Conservation (phyloP, 1,140 invertebrate species). For the Plodia interpunctella region DNA sequence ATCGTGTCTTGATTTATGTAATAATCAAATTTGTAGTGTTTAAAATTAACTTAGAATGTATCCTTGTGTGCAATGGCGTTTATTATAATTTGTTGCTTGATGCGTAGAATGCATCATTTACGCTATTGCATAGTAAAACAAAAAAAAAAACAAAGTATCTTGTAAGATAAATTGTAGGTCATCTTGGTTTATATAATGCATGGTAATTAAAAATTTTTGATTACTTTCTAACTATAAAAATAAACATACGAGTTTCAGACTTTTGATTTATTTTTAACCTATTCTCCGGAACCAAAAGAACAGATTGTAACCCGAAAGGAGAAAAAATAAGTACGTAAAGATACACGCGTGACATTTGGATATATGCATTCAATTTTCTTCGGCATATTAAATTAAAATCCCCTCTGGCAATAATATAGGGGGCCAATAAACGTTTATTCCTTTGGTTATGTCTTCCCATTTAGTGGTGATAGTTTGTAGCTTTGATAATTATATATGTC, state of each 20-base stretch:
- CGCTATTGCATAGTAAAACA: neutral
- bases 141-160: neutral
- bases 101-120: neutral
- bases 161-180: neutral
- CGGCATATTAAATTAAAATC: too few species aligned
- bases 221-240: conserved; percentile 43
- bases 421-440: too few species aligned
- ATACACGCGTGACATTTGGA: too few species aligned
- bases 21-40: neutral
- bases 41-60: conserved; percentile 2
- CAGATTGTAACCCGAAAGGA: too few species aligned
- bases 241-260: conserved; percentile 33
- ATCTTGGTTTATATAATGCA: conserved; percentile 26
- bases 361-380: too few species aligned
- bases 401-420: too few species aligned
- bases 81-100: neutral
- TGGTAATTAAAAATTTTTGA: conserved; percentile 37
- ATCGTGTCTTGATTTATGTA: conserved; percentile 1
- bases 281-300: too few species aligned
- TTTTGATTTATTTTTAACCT: conserved; percentile 15
- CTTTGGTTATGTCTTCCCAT: too few species aligned
- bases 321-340: too few species aligned
- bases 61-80: neutral
- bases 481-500: too few species aligned
- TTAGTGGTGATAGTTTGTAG: too few species aligned